These are phyloP conservation scores for Hafferia zeledoni DNA, from an alignment of 2,797 vertebrate species.

Conservation along the genomic window DNA sequence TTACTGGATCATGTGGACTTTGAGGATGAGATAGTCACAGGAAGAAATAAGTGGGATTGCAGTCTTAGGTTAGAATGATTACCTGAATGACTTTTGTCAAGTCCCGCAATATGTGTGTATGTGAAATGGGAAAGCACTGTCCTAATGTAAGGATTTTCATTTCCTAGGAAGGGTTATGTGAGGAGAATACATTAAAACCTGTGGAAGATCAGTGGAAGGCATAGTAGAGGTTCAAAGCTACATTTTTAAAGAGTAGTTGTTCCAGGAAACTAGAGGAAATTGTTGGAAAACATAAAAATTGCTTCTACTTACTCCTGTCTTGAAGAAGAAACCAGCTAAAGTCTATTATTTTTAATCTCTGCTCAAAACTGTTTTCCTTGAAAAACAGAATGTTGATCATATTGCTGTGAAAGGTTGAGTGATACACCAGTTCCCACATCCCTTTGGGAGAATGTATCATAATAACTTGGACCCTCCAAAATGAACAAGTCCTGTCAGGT, in stretches of 20 bases:
- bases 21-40: not conserved
- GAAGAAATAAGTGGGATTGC: not conserved
- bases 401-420: not conserved
- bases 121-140: not conserved
- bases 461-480: not conserved
- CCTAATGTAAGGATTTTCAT: not conserved
- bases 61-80: not conserved
- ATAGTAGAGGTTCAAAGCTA: not conserved
- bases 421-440: not conserved
- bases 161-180: not conserved
- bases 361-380: not conserved
- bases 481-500: not conserved
- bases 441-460: not conserved
- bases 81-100: not conserved
- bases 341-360: not conserved
- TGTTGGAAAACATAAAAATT: not conserved
- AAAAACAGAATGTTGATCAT: not conserved
- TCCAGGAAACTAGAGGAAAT: not conserved
- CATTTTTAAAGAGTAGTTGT: not conserved
- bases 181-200: not conserved
- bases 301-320: not conserved
- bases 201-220: not conserved
- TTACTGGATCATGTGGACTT: not conserved
- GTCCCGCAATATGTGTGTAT: not conserved
- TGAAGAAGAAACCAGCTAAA: not conserved